Percentiles rank a stretch among this genome's conserved stretches.
Evolutionary conservation across 53 echinoderm and acorn worm species (phyloP).

Genomic region (Actinopyga echinites): DNA sequence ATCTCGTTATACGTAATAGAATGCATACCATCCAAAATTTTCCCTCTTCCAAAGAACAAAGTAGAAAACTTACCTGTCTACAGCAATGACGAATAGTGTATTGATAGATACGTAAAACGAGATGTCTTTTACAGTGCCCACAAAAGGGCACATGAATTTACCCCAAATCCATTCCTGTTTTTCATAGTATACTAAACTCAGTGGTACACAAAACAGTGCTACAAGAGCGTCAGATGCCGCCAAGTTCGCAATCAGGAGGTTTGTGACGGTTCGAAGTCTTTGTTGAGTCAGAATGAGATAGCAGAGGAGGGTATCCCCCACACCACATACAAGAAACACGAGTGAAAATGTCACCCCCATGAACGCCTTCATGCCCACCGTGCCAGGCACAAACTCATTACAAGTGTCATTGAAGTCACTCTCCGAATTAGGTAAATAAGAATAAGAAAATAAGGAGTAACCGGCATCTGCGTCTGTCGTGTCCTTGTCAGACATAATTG

Average conservation of each 20-base stretch:
- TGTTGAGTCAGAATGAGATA: constrained; percentile 79
- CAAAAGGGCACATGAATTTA: constrained; percentile 80
- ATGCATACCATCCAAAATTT: neutral
- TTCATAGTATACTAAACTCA: constrained; percentile 76
- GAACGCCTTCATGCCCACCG: constrained; percentile 56
- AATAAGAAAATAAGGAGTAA: too few relatives aligned
- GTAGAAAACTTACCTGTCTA: constrained; percentile 82
- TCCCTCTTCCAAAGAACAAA: neutral
- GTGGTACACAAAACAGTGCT: constrained; percentile 82
- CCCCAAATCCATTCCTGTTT: constrained; percentile 81
- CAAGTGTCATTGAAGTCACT: too few relatives aligned
- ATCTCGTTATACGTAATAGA: neutral
- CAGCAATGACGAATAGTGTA: constrained; percentile 89
- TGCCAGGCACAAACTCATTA: constrained; percentile 23
- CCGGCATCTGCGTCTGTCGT: too few relatives aligned
- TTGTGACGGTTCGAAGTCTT: constrained; percentile 86
- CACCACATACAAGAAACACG: constrained; percentile 77
- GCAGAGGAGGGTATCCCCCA: constrained; percentile 83
- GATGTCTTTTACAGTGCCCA: constrained; percentile 80
- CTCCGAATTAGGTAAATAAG: too few relatives aligned
- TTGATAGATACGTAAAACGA: constrained; percentile 95
- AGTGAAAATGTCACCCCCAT: constrained; percentile 71
- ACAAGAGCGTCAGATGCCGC: constrained; percentile 91
- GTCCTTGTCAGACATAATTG: too few relatives aligned
- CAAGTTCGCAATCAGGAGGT: constrained; percentile 90